Evolutionary conservation across 1,140 invertebrate genomes (phyloP).

Genomic region (Hycleus cichorii): DNA sequence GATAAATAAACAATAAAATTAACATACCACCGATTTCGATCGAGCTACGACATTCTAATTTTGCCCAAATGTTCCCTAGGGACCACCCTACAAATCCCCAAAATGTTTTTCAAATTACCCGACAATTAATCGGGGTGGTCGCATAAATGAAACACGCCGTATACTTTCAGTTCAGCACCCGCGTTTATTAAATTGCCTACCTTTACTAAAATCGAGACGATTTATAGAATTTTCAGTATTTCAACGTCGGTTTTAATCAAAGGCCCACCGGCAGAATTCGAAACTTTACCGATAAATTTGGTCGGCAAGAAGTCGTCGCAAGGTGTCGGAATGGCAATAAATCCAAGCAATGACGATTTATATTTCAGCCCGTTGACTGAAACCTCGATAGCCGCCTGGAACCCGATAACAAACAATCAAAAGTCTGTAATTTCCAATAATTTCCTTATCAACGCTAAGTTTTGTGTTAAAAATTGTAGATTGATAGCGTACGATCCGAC

Average conservation of each 20-base stretch:
- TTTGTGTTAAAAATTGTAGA: conserved; percentile 41
- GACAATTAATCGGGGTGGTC: no score
- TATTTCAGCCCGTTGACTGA: conserved; percentile 68
- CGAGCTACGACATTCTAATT: no score
- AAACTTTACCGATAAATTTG: conserved; percentile 62
- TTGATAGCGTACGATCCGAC: conserved; percentile 61
- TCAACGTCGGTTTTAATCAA: conserved; percentile 60
- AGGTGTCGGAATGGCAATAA: conserved; percentile 62
- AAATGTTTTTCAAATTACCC: no score
- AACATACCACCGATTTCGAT: no score
- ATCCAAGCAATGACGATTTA: conserved; percentile 59
- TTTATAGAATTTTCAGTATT: conserved; percentile 61
- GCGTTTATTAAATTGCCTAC: no score
- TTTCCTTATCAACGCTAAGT: neutral
- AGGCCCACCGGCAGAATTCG: conserved; percentile 59
- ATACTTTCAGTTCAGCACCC: no score
- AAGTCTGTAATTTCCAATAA: conserved; percentile 40
- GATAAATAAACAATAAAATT: no score
- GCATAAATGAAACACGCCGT: no score
- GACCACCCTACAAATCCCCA: no score
- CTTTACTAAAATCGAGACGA: no score
- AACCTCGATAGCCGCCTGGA: conserved; percentile 69
- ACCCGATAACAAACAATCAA: conserved; percentile 58
- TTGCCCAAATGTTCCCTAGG: no score
- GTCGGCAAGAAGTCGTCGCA: conserved; percentile 76